A percentile compares a stretch with the other conserved stretches of the same genome.
phyloP scores from a whole-genome alignment of 2,888 invertebrate species.

The Diaphora mendica region DNA sequence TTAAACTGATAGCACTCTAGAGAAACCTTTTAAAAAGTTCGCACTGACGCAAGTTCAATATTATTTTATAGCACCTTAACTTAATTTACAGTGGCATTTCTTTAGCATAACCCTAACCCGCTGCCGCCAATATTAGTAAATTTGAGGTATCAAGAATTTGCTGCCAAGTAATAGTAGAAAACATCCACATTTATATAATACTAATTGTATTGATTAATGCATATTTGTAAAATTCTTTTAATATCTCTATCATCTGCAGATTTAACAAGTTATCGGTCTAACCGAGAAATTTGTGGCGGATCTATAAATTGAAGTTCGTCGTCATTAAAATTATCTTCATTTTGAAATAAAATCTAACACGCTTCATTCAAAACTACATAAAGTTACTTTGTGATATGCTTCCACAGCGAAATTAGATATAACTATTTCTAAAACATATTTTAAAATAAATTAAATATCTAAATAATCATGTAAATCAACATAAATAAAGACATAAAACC shows the following conservation, averaged over 20 bases:
- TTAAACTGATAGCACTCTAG: background rate
- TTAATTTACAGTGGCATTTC: background rate
- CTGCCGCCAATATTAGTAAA: constrained; percentile 2
- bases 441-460: background rate
- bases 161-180: background rate
- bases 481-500: background rate
- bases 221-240: too few species aligned
- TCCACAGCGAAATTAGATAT: too few species aligned
- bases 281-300: too few species aligned
- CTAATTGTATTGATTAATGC: background rate
- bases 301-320: too few species aligned
- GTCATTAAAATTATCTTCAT: too few species aligned
- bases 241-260: too few species aligned
- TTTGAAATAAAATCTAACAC: too few species aligned
- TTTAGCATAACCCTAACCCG: background rate
- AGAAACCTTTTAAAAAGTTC: background rate
- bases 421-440: background rate
- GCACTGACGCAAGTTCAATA: background rate
- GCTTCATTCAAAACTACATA: too few species aligned
- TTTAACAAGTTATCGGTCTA: background rate
- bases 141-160: background rate
- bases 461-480: background rate
- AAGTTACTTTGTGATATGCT: too few species aligned
- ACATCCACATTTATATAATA: background rate
- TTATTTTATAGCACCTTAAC: background rate